Evolutionary conservation across 2,113 vertebrate species (phyloP), one percentile per base, ranked within the genome.

Genomic region (Chelonoidis abingdonii): DNA sequence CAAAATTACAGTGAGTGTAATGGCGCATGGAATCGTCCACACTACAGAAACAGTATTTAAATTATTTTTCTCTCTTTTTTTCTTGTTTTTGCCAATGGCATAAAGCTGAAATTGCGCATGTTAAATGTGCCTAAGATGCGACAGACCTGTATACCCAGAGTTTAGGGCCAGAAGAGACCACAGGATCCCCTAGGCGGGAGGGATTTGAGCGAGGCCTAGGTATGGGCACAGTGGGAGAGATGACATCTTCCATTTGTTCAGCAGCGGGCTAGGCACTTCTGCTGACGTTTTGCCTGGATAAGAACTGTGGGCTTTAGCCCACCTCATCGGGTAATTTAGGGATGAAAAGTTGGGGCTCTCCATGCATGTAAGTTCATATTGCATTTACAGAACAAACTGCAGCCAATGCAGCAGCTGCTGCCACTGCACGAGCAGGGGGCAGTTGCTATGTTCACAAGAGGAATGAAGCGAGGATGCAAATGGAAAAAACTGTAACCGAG

Each of bases 401-500:
- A n/a, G 21, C 38, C 54, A 16, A 35, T 6, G 10, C 52, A 57
- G 75, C 94, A 97, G 96, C 95, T 97, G 97, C 96, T 83, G 1
- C 91, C 89, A 90, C 95, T 87, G 89, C 92, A 95, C 92, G 84
- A 90, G 83, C 52, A 11, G 0, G 41, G 53, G 22, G 86, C 38
- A 79, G 10, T 44, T 25, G 0, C 24, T 59, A 81, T 0, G 0
- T 6, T 76, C 62, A 3, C 7, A 87, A 84, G 88, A 91, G 89
- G 94, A 88, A 95, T 19, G 53, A 88, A 35, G 31, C 16, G 92
- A 56, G 4, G 62, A 90, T 94, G 88, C 75, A 96, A 90, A 96
- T 96, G 95, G 96, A 97, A 97, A 95, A 95, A 83, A 27, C 86
- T 38, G 65, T 24, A 91, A 87, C 89, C 80, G 85, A 88, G 89